A percentile compares a stretch with the other conserved stretches of the same genome.
Conservation (phyloP, 2,888 invertebrate genomes). For the Eucriotettix oculatus region DNA sequence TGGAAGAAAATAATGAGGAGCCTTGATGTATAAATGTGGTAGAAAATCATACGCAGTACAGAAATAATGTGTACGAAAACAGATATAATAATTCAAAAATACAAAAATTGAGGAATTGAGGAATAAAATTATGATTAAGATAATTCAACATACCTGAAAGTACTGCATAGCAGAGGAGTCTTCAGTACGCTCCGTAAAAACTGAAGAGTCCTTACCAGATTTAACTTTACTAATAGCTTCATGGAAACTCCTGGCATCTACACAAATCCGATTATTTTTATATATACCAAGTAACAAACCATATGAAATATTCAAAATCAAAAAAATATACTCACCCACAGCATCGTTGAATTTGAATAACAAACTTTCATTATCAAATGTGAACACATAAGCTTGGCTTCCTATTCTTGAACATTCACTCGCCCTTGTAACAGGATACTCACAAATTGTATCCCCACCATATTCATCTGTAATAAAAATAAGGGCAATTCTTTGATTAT, state of each 20-base stretch:
- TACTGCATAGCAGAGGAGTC: conserved; percentile 97
- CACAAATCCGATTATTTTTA: conserved; percentile 9
- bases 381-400: conserved; percentile 50
- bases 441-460: conserved; percentile 31
- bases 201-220: conserved; percentile 57
- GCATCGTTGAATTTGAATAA: conserved; percentile 42
- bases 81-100: not conserved
- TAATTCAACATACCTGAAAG: conserved; percentile 45
- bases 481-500: not conserved
- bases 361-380: conserved; percentile 53
- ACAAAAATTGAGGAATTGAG: not conserved
- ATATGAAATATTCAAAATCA: not conserved
- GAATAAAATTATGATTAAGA: too few relatives aligned
- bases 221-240: conserved; percentile 55
- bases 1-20: not conserved
- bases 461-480: conserved; percentile 12
- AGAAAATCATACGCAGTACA: not conserved
- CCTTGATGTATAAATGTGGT: not conserved
- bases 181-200: conserved; percentile 90
- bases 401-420: conserved; percentile 59
- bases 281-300: not conserved
- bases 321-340: conserved; percentile 11
- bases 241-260: conserved; percentile 60
- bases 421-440: conserved; percentile 50
- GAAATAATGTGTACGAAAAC: not conserved